Base-by-base conservation (phyloP, 2,797 vertebrate genomes). In the Enteromius fasciolatus region DNA sequence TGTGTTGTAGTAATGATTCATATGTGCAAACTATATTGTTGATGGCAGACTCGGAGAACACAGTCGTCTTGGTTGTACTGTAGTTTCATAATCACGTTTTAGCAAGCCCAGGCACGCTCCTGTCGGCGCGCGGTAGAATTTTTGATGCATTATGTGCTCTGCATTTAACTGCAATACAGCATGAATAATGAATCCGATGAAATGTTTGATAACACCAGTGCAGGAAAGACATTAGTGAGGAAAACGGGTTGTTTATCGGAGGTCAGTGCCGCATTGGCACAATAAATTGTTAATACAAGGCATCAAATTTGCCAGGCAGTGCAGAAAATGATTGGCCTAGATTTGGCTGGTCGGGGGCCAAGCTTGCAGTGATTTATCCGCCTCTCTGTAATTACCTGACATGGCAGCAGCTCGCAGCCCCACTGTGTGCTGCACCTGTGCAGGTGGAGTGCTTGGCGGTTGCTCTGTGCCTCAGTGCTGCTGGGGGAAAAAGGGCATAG, bases 311-410 rank as follows among this genome's bases (percentile, higher is more conserved):
- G 82, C 73, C 82, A 78, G 82, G 25, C 39, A 68, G 69, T 78
- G 76, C 82, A 74, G 67, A 83, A 86, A 81, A 86, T 67, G 67
- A 68, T 76, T 84, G 85, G 75, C 82, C 85, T 73, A 86, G 67
- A 74, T 86, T 84, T 20, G 63, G 41, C 76, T 86, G 82, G 70
- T 59, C 39, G 70, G 41, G 44, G 68, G 82, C 82, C 83, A 84
- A 61, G 66, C 67, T 76, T 72, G 48, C 82, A 52, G 59, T 74
- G 46, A 73, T 76, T 83, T 80, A 63, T 64, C 80, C 54, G 1
- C 61, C 33, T 68, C 72, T 59, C 54, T 81, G 81, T 83, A 86
- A 86, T 86, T 81, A 83, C 64, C 85, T 81, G 81, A 83, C 81
- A 83, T 70, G 72, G 76, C 77, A 83, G 41, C 33, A 63, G 66